phyloP scores from a whole-genome alignment of 2,888 invertebrate genomes.

The Tuberolachnus salignus region DNA sequence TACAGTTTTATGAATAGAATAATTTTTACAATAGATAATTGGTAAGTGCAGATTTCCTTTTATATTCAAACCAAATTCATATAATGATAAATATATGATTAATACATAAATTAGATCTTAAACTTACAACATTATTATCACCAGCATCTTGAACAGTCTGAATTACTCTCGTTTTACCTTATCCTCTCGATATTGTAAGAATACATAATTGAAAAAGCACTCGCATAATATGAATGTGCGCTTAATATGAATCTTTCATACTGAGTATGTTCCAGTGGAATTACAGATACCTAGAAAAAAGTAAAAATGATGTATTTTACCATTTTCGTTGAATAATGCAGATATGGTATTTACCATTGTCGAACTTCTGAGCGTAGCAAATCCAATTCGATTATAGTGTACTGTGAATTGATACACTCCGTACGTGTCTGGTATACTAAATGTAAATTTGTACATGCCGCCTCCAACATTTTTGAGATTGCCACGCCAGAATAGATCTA shows the following conservation, averaged over 20 bases:
- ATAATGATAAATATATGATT: too few species aligned
- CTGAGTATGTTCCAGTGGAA: conserved; percentile 95
- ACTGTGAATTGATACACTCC: conserved; percentile 99
- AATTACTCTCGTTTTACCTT: conserved; percentile 53
- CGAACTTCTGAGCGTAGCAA: conserved; percentile 89
- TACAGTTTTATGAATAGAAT: conserved; percentile 15
- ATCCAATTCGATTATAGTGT: conserved; percentile 94
- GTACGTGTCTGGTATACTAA: conserved; percentile 97
- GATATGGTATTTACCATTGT: conserved; percentile 93
- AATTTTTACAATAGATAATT: conserved; percentile 21
- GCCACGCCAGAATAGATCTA: conserved; percentile 96
- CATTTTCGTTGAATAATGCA: conserved; percentile 63
- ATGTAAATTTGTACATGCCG: conserved; percentile 85
- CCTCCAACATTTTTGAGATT: conserved; percentile 74
- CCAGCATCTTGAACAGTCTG: conserved; percentile 34
- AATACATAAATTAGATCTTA: conserved; percentile 8
- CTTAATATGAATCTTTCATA: conserved; percentile 98
- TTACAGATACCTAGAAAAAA: conserved; percentile 91
- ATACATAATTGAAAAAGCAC: conserved; percentile 98
- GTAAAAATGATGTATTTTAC: conserved; percentile 98
- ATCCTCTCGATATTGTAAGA: conserved; percentile 88
- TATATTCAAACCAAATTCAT: conserved; percentile 30
- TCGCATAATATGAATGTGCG: conserved; percentile 97
- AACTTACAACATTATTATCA: conserved; percentile 34
- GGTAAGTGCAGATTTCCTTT: conserved; percentile 14